Base-by-base conservation (phyloP, 2,888 invertebrate species). In the Nephrotoma appendiculata region DNA sequence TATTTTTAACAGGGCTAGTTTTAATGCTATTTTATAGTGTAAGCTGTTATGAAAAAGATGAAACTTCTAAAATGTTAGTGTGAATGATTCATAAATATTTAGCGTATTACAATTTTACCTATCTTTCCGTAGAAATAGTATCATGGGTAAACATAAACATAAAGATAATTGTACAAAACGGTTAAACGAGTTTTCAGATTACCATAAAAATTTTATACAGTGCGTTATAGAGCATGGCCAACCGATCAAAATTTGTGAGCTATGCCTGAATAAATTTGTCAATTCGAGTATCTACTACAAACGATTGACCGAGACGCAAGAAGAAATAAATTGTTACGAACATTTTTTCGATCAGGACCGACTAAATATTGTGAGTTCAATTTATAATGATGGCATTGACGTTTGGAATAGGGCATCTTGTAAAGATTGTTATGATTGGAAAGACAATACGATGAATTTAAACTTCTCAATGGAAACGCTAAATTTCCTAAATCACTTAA, bases 371-470 rank as follows among this genome's bases (percentile, higher is more conserved):
- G 44, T 85, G 5, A 44, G 5, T 2, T 19, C 44, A 19, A 45
- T 85, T 44, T 85, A 85, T 44, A 31, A 42, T 19, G 19, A 85
- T 44, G 44, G 43, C 15, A 6, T 15, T 5, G n/a, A 44, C 19
- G 5, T 85, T n/a, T 85, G 85, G 85, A 44, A 85, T 15, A 85
- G 19, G 11, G 85, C 43, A 5, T 85, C 15, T 12, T 85, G 85
- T 45, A 42, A 19, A 44, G 86, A 86, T 86, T 86, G 86, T 11
- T 86, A 44, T 15, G 57, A 86, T 15, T 86, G 86, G 86, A 6
- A 15, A 2, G 52, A 52, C 11, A 42, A 86, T 42, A 86, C 41
- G 9, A 41, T 9, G 4, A n/a, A 44, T 3, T 31, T 41, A 86
- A 86, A 52, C 42, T 41, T n/a, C n/a, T 86, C 86, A 57, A 42